phyloP scores from a whole-genome alignment of 2,888 invertebrate species.

The Tyria jacobaeae region DNA sequence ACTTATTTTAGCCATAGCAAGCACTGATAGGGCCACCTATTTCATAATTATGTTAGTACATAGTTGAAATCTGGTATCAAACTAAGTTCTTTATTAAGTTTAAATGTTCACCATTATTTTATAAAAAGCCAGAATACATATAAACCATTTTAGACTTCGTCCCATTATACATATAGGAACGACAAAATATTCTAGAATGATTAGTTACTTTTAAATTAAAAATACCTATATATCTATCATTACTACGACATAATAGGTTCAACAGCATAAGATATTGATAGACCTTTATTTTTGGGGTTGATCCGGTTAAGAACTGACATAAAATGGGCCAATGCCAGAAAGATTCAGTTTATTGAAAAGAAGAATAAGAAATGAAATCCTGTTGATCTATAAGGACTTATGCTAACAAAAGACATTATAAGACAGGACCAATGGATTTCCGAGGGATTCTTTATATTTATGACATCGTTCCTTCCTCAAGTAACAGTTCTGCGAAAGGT shows the following conservation, averaged over 20 bases:
- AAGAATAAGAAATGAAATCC: conserved; percentile 62
- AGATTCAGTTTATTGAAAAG: conserved; percentile 57
- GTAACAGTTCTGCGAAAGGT: conserved; percentile 17
- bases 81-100: too few species aligned
- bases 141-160: too few species aligned
- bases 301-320: conserved; percentile 43
- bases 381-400: conserved; percentile 58
- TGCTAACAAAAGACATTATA: conserved; percentile 65
- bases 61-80: too few species aligned
- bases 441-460: conserved; percentile 49
- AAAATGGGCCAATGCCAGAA: conserved; percentile 39
- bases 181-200: conserved; percentile 17
- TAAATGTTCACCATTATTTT: too few species aligned
- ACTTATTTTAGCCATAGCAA: too few species aligned
- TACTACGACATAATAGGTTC: conserved; percentile 34
- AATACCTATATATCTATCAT: background rate
- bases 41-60: too few species aligned
- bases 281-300: conserved; percentile 43
- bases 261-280: conserved; percentile 36
- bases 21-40: too few species aligned
- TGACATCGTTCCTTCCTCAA: conserved; percentile 38
- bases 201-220: background rate
- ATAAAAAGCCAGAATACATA: too few species aligned
- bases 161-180: background rate
- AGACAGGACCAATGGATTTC: conserved; percentile 58